A percentile compares a stretch with the other conserved stretches of the same genome.
Conservation (phyloP, 1,140 invertebrate genomes). For the Drosophila saltans region DNA sequence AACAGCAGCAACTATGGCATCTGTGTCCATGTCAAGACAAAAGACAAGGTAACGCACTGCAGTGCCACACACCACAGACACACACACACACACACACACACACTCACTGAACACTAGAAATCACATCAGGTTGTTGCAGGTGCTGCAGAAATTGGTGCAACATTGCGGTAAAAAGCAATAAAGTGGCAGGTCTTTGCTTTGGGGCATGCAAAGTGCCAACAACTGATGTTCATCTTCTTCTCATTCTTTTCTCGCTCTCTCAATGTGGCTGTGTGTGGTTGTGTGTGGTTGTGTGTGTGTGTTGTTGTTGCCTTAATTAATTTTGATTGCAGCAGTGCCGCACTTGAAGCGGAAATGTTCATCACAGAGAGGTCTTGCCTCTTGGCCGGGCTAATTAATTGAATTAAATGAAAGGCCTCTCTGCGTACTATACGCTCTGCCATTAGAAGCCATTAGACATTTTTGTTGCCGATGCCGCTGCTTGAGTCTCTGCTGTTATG, state of each 20-base stretch:
- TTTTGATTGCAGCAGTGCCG: conserved; percentile 68
- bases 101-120: neutral
- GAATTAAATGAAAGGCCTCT: conserved; percentile 65
- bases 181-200: conserved; percentile 48
- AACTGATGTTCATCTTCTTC: conserved; percentile 8
- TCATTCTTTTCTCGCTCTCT: neutral
- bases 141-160: conserved; percentile 53
- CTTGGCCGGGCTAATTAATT: conserved; percentile 67
- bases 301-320: conserved; percentile 75
- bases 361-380: conserved; percentile 53
- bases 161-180: conserved; percentile 75
- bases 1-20: conserved; percentile 16
- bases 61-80: neutral
- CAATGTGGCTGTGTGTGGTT: conserved; percentile 2
- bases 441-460: conserved; percentile 54
- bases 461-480: conserved; percentile 17
- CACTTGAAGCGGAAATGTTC: conserved; percentile 70
- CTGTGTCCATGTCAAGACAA: conserved; percentile 22
- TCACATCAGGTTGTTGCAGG: conserved; percentile 36
- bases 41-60: conserved; percentile 32
- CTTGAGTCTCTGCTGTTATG: conserved; percentile 10
- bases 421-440: conserved; percentile 21
- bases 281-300: conserved; percentile 24
- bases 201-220: conserved; percentile 16
- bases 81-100: neutral